A percentile compares a stretch with the other conserved stretches of the same genome.
These are phyloP conservation scores for Cepphus grylle DNA, from an alignment of 2,113 vertebrate genomes.

Conservation along the genomic window DNA sequence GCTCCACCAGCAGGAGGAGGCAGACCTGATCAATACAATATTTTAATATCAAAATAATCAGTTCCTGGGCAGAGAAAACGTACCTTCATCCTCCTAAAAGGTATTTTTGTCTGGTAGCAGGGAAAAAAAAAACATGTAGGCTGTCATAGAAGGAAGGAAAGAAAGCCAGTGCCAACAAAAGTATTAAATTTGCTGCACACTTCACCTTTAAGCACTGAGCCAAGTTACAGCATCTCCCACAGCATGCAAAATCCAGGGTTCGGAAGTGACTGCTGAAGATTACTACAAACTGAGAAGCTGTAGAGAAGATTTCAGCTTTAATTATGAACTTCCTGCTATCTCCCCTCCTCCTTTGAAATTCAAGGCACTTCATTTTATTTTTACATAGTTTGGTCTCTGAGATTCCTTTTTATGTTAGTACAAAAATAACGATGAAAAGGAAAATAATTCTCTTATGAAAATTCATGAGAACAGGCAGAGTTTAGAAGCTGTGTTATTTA, in stretches of 20 bases:
- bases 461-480: constrained; percentile 42
- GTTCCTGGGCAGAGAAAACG: neutral
- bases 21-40: neutral
- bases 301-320: constrained; percentile 13
- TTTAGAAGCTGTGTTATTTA: constrained; percentile 41
- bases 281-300: neutral
- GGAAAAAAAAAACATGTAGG: neutral
- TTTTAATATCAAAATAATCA: neutral
- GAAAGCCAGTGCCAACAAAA: neutral
- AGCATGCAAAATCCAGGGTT: neutral
- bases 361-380: constrained; percentile 24
- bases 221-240: neutral
- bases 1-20: neutral
- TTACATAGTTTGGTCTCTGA: constrained; percentile 5
- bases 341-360: constrained; percentile 25
- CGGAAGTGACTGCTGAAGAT: neutral
- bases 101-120: neutral
- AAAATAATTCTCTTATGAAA: constrained; percentile 61
- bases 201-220: neutral
- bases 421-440: constrained; percentile 48
- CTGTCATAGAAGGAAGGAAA: neutral
- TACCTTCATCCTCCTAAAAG: neutral
- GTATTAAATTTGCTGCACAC: neutral
- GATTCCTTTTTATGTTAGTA: constrained; percentile 43
- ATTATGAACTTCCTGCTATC: constrained; percentile 18